Evolutionary conservation across 1,140 invertebrate species (phyloP).

Genomic region (Drosophila ohnishii): DNA sequence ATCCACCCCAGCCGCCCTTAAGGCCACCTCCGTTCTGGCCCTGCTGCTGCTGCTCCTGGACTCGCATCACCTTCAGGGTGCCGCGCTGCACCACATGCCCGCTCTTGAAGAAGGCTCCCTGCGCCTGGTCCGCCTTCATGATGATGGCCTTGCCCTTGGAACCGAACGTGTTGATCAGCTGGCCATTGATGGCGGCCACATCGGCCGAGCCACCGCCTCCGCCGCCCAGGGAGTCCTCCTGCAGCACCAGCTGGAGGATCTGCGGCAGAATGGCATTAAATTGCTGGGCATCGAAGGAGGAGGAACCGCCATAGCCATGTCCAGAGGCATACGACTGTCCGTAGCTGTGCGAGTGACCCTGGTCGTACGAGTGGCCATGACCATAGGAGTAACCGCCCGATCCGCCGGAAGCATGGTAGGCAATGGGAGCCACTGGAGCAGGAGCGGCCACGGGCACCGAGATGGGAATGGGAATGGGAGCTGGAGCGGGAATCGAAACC

Average conservation of each 20-base stretch:
- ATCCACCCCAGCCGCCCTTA: slow-evolving; percentile 25
- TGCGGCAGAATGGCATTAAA: slow-evolving; percentile 70
- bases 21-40: slow-evolving; percentile 11
- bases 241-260: slow-evolving; percentile 70
- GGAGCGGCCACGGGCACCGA: slow-evolving; percentile 25
- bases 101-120: slow-evolving; percentile 67
- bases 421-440: slow-evolving; percentile 13
- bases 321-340: slow-evolving; percentile 63
- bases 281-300: slow-evolving; percentile 48
- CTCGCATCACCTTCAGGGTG: slow-evolving; percentile 68
- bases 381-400: slow-evolving; percentile 49
- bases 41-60: slow-evolving; percentile 43
- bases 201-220: slow-evolving; percentile 44
- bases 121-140: slow-evolving; percentile 60
- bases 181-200: slow-evolving; percentile 63
- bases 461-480: slow-evolving; percentile 32
- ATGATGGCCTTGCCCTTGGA: slow-evolving; percentile 66
- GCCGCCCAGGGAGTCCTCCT: slow-evolving; percentile 61
- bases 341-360: slow-evolving; percentile 41
- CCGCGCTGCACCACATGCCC: slow-evolving; percentile 75
- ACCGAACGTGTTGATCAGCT: slow-evolving; percentile 64
- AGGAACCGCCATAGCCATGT: slow-evolving; percentile 54
- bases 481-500: slow-evolving; percentile 1
- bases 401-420: slow-evolving; percentile 44
- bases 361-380: slow-evolving; percentile 48